phyloP scores from a whole-genome alignment of 1,140 invertebrate species.

The Hylaeus volcanicus region DNA sequence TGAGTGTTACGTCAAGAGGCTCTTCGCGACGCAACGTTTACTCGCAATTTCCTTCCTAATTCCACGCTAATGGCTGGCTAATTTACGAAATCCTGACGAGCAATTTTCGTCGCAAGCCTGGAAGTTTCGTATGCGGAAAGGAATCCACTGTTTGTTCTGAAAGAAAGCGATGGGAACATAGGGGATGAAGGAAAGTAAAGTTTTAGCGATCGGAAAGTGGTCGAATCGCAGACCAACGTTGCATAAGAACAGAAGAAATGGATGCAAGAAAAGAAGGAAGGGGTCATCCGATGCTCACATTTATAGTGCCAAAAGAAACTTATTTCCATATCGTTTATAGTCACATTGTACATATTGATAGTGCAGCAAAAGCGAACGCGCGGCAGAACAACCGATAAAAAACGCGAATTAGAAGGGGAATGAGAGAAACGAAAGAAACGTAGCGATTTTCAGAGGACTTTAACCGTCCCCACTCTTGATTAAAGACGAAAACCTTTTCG shows the following conservation, averaged over 20 bases:
- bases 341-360: not conserved
- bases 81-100: not conserved
- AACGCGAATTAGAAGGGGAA: no score
- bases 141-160: no score
- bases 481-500: not conserved
- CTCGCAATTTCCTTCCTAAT: not conserved
- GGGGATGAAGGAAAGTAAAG: no score
- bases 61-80: not conserved
- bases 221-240: no score
- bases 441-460: no score
- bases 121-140: not conserved
- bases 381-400: not conserved
- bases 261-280: no score
- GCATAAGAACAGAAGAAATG: no score
- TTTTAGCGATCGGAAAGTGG: no score
- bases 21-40: not conserved
- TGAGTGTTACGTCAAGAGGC: not conserved
- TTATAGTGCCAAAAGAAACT: not conserved
- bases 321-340: not conserved
- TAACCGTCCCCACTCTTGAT: not conserved
- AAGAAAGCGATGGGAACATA: no score
- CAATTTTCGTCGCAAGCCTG: not conserved
- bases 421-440: not conserved
- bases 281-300: no score
- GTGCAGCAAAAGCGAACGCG: no score